Percentiles rank a stretch among this genome's conserved stretches.
These are phyloP conservation scores for Danio tinwini DNA, from an alignment of 2,797 vertebrate genomes.

Conservation along the genomic window DNA sequence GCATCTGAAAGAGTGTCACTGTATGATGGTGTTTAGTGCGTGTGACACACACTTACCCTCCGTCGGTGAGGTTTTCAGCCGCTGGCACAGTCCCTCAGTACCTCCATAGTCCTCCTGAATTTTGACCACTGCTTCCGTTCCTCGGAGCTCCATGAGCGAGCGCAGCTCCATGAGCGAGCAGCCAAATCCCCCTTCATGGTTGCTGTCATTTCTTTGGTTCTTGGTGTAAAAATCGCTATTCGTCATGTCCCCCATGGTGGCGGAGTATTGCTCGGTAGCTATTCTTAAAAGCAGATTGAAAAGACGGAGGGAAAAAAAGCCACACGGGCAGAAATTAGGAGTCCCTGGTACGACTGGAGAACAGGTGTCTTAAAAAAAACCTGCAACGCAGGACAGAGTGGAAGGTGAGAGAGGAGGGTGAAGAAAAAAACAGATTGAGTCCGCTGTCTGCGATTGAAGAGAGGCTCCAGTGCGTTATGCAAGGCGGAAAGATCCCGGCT, in stretches of 20 bases:
- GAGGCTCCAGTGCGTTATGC: constrained; percentile 36
- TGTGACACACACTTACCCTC: constrained; percentile 85
- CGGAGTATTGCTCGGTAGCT: constrained; percentile 69
- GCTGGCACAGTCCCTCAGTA: constrained; percentile 92
- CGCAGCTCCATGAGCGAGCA: constrained; percentile 94
- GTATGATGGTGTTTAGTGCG: not conserved
- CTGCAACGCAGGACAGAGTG: constrained; percentile 59
- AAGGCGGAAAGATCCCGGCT: constrained; percentile 60
- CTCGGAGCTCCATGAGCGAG: constrained; percentile 96
- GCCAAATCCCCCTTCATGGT: constrained; percentile 90
- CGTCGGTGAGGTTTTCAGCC: constrained; percentile 92
- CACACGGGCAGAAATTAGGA: constrained; percentile 49
- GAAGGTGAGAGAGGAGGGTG: constrained; percentile 53
- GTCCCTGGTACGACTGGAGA: constrained; percentile 56
- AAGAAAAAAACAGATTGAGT: constrained; percentile 43
- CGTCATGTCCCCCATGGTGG: constrained; percentile 97
- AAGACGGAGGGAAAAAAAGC: constrained; percentile 44
- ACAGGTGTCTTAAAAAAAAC: constrained; percentile 35
- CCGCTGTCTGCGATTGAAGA: constrained; percentile 31
- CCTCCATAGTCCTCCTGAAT: constrained; percentile 95
- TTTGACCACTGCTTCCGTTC: constrained; percentile 94
- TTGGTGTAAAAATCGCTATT: constrained; percentile 99
- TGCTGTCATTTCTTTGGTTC: constrained; percentile 97
- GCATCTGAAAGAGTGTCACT: constrained; percentile 37
- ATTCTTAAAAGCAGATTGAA: constrained; percentile 43